Base-by-base conservation (phyloP, 35 echinoderm and acorn worm genomes). In the Ptychodera flava region DNA sequence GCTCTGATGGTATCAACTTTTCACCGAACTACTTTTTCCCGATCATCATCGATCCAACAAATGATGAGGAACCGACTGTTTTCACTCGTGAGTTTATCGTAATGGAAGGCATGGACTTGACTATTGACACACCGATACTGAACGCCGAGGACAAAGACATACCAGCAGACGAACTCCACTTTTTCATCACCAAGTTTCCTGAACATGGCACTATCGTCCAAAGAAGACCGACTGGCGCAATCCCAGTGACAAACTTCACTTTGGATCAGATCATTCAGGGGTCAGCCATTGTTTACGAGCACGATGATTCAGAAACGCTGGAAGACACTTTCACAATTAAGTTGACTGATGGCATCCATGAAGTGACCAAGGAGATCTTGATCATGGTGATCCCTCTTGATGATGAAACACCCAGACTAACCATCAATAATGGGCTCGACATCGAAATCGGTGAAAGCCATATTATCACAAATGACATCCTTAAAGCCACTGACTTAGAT, bases 351-450 rank as follows among this genome's bases (percentile, higher is more conserved):
- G 96, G 96, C 12, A 89, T 52, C 16, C 88, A 99, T 86, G 96
- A 99, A n/a, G 92, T 99, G 16, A 90, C 36, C 77, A 85, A 78
- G 53, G 91, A 88, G 36, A 83, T 99, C 37, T 78, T 82, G 0
- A 88, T 99, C 45, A 88, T 88, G 15, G 91, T 99, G 35, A 31
- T 92, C 0, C 75, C 89, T 29, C 52, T 79, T 78, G 96, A 99
- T 94, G 96, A 99, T 90, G 96, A 99, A 38, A 99, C 96, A 38
- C 96, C 96, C 53, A 88, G 96, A 53, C 78, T 99, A 0, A 82
- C 93, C 15, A 90, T 99, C 85, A 99, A 99, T 81, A 93, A 99
- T 94, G 96, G 96, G 37, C 81, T 99, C 78, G 89, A 93, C 45
- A 89, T 99, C 32, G 93, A 99, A 79, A 99, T 93, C 27, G 91